phyloP scores from a whole-genome alignment of 2,113 vertebrate species.

The Peucedramus taeniatus region DNA sequence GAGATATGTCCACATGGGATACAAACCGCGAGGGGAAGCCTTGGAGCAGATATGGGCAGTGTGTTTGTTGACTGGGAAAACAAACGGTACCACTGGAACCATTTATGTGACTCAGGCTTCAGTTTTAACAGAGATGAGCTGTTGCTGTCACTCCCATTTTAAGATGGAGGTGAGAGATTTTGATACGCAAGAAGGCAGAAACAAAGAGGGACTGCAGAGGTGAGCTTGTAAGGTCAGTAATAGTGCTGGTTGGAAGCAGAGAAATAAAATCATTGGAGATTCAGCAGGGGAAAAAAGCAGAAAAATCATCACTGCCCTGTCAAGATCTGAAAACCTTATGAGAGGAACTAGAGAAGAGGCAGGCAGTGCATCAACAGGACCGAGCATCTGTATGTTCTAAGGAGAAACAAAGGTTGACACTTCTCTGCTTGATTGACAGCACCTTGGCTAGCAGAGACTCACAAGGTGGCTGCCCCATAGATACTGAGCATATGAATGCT shows the following conservation, averaged over 20 bases:
- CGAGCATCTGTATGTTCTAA: background rate
- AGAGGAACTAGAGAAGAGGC: background rate
- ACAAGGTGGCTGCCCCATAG: background rate
- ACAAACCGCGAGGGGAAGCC: background rate
- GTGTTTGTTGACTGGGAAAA: background rate
- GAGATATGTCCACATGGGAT: background rate
- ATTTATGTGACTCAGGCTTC: background rate
- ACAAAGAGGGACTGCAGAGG: background rate
- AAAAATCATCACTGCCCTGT: background rate
- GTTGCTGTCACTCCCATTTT: background rate
- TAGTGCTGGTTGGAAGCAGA: background rate
- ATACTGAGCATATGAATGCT: constrained; percentile 22
- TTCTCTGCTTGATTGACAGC: constrained; percentile 5
- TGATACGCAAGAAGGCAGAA: background rate
- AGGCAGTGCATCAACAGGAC: background rate
- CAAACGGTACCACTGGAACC: background rate
- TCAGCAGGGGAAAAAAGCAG: background rate
- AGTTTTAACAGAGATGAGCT: background rate
- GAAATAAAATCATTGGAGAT: background rate
- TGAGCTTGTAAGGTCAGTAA: background rate
- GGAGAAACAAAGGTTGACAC: background rate
- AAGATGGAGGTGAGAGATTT: background rate
- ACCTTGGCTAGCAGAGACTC: constrained; percentile 11
- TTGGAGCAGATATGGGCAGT: background rate
- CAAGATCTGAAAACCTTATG: background rate